These are phyloP conservation scores for Heliocidaris tuberculata DNA, from an alignment of 35 echinoderm and acorn worm genomes.

Conservation along the genomic window DNA sequence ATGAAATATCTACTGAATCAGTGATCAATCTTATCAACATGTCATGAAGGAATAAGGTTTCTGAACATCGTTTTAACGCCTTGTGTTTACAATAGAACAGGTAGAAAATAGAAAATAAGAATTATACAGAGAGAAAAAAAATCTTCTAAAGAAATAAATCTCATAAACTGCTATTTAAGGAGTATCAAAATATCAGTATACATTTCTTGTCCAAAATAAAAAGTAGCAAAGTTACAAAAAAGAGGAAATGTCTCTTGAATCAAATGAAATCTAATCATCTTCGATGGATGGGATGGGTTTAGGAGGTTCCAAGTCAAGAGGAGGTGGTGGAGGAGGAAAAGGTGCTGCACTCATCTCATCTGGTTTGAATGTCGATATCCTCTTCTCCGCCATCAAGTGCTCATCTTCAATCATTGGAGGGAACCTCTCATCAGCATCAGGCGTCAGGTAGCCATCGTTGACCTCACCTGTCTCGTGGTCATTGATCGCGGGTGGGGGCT, in stretches of 20 bases:
- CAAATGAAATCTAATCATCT: neutral
- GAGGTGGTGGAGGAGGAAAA: neutral
- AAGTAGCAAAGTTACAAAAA: neutral
- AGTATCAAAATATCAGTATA: neutral
- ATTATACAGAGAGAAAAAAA: too few species aligned
- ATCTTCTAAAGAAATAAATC: too few species aligned
- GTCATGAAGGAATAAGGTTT: neutral
- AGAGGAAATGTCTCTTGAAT: neutral
- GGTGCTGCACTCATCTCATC: neutral
- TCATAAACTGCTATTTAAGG: too few species aligned
- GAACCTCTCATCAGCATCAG: slow-evolving; percentile 2
- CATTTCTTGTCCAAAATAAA: neutral
- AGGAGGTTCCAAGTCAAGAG: neutral
- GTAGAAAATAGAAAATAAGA: too few species aligned
- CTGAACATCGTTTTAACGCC: too few species aligned
- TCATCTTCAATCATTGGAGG: slow-evolving; percentile 41
- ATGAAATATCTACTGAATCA: neutral
- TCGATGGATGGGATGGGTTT: neutral
- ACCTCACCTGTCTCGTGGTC: slow-evolving; percentile 30
- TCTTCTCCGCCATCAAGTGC: slow-evolving; percentile 34
- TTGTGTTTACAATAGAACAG: too few species aligned
- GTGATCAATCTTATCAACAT: neutral
- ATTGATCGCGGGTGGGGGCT: neutral
- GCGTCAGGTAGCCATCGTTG: slow-evolving; percentile 35
- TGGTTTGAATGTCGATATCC: slow-evolving; percentile 23